phyloP scores from a whole-genome alignment of 2,888 invertebrate species.

The Halictus quadricinctus region DNA sequence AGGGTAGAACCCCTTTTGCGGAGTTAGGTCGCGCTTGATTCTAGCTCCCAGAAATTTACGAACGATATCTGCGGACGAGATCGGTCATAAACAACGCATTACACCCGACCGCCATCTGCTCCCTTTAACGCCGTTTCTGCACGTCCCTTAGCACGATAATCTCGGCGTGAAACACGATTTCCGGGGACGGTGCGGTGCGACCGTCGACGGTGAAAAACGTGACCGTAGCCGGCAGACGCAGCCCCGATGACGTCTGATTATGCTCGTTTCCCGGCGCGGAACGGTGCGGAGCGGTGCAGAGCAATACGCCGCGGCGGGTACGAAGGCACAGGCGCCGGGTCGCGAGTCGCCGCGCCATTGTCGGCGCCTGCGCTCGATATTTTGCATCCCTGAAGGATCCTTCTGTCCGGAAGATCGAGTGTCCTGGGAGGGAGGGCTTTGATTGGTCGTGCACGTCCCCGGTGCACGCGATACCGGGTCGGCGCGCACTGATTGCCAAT shows the following conservation, averaged over 20 bases:
- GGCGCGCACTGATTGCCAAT: slow-evolving; percentile 64
- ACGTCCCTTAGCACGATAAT: slow-evolving; percentile 26
- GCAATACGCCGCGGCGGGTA: not conserved
- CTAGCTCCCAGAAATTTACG: slow-evolving; percentile 43
- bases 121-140: slow-evolving; percentile 28
- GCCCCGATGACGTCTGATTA: slow-evolving; percentile 18
- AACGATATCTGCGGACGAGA: slow-evolving; percentile 30
- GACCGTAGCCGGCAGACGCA: not conserved
- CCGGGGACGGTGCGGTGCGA: slow-evolving; percentile 19
- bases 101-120: slow-evolving; percentile 25
- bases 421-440: slow-evolving; percentile 35
- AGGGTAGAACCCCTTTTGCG: slow-evolving; percentile 18
- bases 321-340: not conserved
- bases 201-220: slow-evolving; percentile 9
- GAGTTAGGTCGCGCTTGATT: slow-evolving; percentile 21
- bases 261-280: not conserved
- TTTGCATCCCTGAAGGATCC: slow-evolving; percentile 51
- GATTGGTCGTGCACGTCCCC: slow-evolving; percentile 51
- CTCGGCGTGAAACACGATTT: slow-evolving; percentile 40
- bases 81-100: slow-evolving; percentile 49
- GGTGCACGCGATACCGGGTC: slow-evolving; percentile 48
- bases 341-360: not conserved
- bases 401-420: slow-evolving; percentile 48
- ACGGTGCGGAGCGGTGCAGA: too few species aligned
- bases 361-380: slow-evolving; percentile 42